These are phyloP conservation scores for Notolepis coatsorum DNA, from an alignment of 2,797 vertebrate species.

Conservation along the genomic window DNA sequence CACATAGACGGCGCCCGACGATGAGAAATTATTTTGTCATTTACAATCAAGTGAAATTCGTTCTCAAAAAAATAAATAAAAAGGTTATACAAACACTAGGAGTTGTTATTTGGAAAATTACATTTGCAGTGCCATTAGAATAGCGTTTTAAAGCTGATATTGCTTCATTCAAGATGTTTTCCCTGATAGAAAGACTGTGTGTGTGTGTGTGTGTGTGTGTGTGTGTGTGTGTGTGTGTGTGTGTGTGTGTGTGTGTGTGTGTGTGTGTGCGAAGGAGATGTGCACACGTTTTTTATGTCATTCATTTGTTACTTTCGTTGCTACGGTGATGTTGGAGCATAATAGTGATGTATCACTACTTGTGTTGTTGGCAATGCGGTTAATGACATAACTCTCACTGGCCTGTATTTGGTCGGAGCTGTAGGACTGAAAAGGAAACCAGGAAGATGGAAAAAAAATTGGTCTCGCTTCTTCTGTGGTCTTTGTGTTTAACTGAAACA, in stretches of 20 bases:
- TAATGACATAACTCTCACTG: conserved; percentile 21
- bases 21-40: conserved; percentile 21
- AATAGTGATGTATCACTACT: conserved; percentile 44
- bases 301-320: conserved; percentile 60
- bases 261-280: conserved; percentile 15
- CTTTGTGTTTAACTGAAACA: conserved; percentile 20
- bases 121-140: not conserved
- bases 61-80: not conserved
- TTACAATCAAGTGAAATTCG: not conserved
- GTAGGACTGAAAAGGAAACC: not conserved
- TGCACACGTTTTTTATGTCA: conserved; percentile 9
- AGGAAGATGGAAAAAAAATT: conserved; percentile 2
- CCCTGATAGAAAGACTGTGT: too few species aligned
- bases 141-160: not conserved
- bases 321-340: conserved; percentile 36
- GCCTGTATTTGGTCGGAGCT: not conserved
- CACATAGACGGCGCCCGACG: conserved; percentile 11
- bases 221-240: too few species aligned
- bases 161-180: conserved; percentile 14
- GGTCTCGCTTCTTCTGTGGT: not conserved
- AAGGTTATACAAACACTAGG: not conserved
- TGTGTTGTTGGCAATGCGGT: conserved; percentile 47
- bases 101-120: not conserved
- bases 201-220: too few species aligned
- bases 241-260: too few species aligned